phyloP scores from a whole-genome alignment of 2,888 invertebrate species.

The Cerastis leucographa region DNA sequence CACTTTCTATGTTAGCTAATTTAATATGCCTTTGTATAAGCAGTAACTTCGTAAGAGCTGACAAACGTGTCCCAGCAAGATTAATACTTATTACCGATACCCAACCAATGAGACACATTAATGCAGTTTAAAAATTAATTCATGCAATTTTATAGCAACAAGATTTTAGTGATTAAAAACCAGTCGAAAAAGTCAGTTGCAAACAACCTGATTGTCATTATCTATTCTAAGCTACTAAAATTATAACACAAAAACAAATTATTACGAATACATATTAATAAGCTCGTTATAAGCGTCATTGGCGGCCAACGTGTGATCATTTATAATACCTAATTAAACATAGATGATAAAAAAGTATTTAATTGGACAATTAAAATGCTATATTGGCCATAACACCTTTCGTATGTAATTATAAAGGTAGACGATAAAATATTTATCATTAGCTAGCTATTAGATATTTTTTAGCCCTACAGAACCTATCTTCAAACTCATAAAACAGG shows the following conservation, averaged over 20 bases:
- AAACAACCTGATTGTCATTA: neutral
- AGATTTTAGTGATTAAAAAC: slow-evolving; percentile 26
- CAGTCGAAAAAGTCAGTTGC: slow-evolving; percentile 1
- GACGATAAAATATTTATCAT: slow-evolving; percentile 38
- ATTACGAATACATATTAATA: slow-evolving; percentile 52
- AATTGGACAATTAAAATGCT: slow-evolving; percentile 58
- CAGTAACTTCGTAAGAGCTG: no score
- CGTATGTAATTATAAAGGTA: slow-evolving; percentile 51
- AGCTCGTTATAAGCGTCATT: slow-evolving; percentile 50
- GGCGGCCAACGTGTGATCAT: slow-evolving; percentile 56
- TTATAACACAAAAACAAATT: slow-evolving; percentile 24
- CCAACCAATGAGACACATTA: neutral
- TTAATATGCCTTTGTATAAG: no score
- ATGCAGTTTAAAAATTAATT: neutral
- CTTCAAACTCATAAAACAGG: slow-evolving; percentile 30
- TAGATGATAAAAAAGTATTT: slow-evolving; percentile 53
- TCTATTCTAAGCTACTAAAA: slow-evolving; percentile 19
- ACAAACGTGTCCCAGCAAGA: neutral
- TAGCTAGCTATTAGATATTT: slow-evolving; percentile 36
- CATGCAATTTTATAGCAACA: neutral
- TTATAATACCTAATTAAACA: slow-evolving; percentile 59
- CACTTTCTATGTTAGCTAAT: no score
- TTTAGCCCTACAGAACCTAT: neutral
- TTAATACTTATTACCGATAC: neutral
- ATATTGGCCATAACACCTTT: slow-evolving; percentile 61